Evolutionary conservation across 2,888 invertebrate genomes (phyloP), one percentile per base, ranked within the genome.

Genomic region (Rambutsinella grinnellia): DNA sequence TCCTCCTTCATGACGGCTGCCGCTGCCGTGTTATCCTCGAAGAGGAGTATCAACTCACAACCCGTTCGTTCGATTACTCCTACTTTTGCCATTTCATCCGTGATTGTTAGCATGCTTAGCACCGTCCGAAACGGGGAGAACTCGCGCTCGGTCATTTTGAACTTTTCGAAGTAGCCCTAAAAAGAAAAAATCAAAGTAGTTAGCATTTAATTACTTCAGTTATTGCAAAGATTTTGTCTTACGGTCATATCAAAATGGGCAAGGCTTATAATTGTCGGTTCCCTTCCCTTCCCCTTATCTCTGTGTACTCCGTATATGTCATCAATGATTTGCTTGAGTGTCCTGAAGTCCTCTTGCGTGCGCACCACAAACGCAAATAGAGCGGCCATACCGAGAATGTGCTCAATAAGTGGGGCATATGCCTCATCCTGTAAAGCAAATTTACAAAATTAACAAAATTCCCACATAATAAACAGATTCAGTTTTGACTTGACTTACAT

Each of bases 401-500:
- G 57, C 44, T 76, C 76, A 17, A 76, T 69, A 3, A 76, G 60
- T 10, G 68, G 76, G 27, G 58, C 76, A 23, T 60, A 76, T 24
- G 44, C 56, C 3, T 44, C 26, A 19, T 69, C 68, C 74, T 74
- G 10, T 28, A 24, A 8, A 21, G 36, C 19, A 24, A 21, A 21
- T 49, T 3, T 36, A 36, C 21, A 54, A 54, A 10, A 54, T 54
- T 21, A 54, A 15, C 3, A 21, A 54, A 21, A 54, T n/a, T n/a
- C n/a, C n/a, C n/a, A n/a, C n/a, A 21, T 23, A 54, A 21, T 54
- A 49, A 6, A 24, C 23, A n/a, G 6, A 54, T 49, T 49, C 3
- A n/a, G 10, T n/a, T 5, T 3, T 49, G 17, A n/a, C 17, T 49
- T 5, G 49, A 5, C n/a, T 49, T 54, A 69, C 70, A 10, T 54